A percentile compares a stretch with the other conserved stretches of the same genome.
These are phyloP conservation scores for Takifugu bimaculatus DNA, from an alignment of 2,113 vertebrate species.

Conservation along the genomic window DNA sequence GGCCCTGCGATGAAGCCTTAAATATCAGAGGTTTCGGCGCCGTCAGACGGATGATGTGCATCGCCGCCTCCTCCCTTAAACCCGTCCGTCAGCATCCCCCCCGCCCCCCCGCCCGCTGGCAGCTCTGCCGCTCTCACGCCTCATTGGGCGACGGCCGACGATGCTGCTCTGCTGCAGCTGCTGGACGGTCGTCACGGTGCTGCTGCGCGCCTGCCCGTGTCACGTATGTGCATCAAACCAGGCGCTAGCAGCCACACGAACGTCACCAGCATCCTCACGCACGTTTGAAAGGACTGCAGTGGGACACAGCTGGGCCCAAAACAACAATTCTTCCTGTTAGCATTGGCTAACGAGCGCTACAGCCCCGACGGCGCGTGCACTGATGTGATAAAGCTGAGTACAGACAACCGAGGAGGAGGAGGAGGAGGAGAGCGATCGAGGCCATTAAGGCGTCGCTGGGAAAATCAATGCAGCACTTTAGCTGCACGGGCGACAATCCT, in stretches of 20 bases:
- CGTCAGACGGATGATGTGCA: slow-evolving; percentile 1
- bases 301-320: neutral
- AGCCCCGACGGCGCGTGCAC: too few relatives aligned
- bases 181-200: slow-evolving; percentile 11
- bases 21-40: neutral
- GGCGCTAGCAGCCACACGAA: neutral
- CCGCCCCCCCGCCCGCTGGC: slow-evolving; percentile 7
- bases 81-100: neutral
- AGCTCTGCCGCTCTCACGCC: neutral
- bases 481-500: neutral
- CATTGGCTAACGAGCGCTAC: too few relatives aligned
- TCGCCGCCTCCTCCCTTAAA: slow-evolving; percentile 14
- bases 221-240: too few relatives aligned
- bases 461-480: slow-evolving; percentile 51
- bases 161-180: slow-evolving; percentile 21
- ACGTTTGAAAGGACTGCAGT: neutral
- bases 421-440: neutral
- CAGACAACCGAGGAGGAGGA: neutral
- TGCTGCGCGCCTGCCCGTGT: slow-evolving; percentile 6
- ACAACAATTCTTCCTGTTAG: too few relatives aligned
- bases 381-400: too few relatives aligned
- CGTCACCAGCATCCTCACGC: too few relatives aligned
- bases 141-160: slow-evolving; percentile 21
- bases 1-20: neutral
- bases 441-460: slow-evolving; percentile 42